Base-by-base conservation (phyloP, 2,888 invertebrate genomes). In the Drosophila nigricruria region DNA sequence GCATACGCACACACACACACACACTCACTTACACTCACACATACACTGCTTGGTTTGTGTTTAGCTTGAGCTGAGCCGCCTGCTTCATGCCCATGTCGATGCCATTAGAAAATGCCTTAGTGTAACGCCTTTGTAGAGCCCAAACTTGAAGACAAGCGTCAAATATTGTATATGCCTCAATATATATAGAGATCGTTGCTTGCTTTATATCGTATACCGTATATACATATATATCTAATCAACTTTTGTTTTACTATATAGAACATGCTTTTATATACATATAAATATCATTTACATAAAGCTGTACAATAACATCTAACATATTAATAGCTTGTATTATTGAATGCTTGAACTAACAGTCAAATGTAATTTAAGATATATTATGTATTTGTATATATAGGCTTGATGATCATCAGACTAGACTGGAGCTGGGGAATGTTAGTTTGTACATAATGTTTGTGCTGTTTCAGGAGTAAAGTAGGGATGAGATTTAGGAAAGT, bases 361-460 rank as follows among this genome's bases (percentile, higher is more conserved):
- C 80, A 61, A 76, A 36, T 73, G 38, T 74, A 64, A 42, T 47
- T 49, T 40, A 56, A 66, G 36, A 53, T 50, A 27, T 45, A 32
- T 32, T 52, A 54, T 18, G 40, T 40, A 47, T 45, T 40, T n/a
- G n/a, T n/a, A 20, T 56, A 60, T 50, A 53, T 32, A 43, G 27
- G 73, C 73, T 78, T 87, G 85, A 78, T 87, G 89, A 89, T 83
- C 87, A 89, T 83, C 87, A 65, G 53, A 47, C 10, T 38, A 42
- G 56, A 49, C 27, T 12, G 14, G 16, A 14, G 5, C n/a, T 14
- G 6, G 25, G 3, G 4, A 16, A 9, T 0, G 9, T 10, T 5
- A n/a, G 4, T n/a, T 25, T 45, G 4, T 25, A 9, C 25, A n/a
- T 16, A 25, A 45, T n/a, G 3, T 6, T 43, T 14, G 23, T 1